Percentiles rank a stretch among this genome's conserved stretches.
Conservation (phyloP, 2,113 vertebrate genomes). For the Nasalis larvatus region DNA sequence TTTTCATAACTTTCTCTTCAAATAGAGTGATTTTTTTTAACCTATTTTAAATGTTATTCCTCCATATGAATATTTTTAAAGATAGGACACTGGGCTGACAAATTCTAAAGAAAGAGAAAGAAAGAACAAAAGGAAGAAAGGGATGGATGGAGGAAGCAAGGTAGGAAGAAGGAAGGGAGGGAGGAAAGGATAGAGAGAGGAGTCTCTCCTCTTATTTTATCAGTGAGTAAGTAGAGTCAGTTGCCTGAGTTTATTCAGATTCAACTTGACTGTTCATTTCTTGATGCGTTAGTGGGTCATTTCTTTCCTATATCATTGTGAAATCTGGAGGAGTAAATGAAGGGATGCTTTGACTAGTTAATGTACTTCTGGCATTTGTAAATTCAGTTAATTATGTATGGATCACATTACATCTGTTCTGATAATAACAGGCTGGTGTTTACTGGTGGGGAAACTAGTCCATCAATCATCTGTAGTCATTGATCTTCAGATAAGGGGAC, state of each 20-base stretch:
- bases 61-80: not conserved
- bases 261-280: not conserved
- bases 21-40: not conserved
- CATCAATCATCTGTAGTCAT: slow-evolving; percentile 55
- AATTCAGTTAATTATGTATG: slow-evolving; percentile 31
- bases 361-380: slow-evolving; percentile 54
- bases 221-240: not conserved
- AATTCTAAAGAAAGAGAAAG: not conserved
- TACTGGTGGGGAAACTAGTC: slow-evolving; percentile 52
- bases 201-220: not conserved
- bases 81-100: not conserved
- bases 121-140: too few species aligned
- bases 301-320: not conserved
- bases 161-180: not conserved
- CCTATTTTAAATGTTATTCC: not conserved
- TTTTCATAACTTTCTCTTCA: not conserved
- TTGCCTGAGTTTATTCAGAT: not conserved
- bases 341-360: slow-evolving; percentile 51
- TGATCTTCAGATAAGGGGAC: slow-evolving; percentile 26
- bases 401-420: slow-evolving; percentile 34
- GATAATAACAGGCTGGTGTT: slow-evolving; percentile 49
- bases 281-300: not conserved
- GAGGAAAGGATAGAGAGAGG: not conserved
- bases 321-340: slow-evolving; percentile 34
- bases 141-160: not conserved